Evolutionary conservation across 2,113 vertebrate species (phyloP), one percentile per base, ranked within the genome.

Genomic region (Ctenomys sociabilis): DNA sequence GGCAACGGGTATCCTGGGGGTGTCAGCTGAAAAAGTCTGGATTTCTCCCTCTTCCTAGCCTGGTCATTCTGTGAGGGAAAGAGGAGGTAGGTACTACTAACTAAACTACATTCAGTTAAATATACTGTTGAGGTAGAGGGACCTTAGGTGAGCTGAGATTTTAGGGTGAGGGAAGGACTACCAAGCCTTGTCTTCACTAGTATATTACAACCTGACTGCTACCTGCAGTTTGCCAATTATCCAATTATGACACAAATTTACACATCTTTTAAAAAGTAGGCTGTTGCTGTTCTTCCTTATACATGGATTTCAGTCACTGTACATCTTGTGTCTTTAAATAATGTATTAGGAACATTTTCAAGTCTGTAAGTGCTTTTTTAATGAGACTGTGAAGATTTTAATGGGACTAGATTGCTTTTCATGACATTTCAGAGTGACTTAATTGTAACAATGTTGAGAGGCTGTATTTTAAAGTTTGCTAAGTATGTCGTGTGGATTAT

Each of bases 351-450:
- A 98, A 98, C 98, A 98, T 99, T 99, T 99, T 99, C 98, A 94
- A 99, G 98, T 98, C 98, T 98, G 98, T 99, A 98, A 99, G 99
- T 99, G 98, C 98, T 98, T 98, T 98, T 99, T 99, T 99, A 99
- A 99, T 99, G 99, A 99, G 98, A 98, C 98, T 98, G 98, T 99
- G 98, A 98, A 98, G 98, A 98, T 98, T 99, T 98, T 99, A 99
- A 99, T 99, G 99, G 98, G 98, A 98, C 98, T 98, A 98, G 98
- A 99, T 99, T 99, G 98, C 98, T 98, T 98, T 99, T 98, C 98
- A 98, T 99, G 98, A 99, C 99, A 99, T 99, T 99, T 99, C 97
- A 98, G 98, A 98, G 98, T 99, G 98, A 99, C 99, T 99, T 98
- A 99, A 99, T 98, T 99, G 98, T 98, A 98, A 98, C 98, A 98